Percentiles rank a stretch among this genome's conserved stretches.
Evolutionary conservation across 2,888 invertebrate species (phyloP).

Genomic region (Phasia obesa): DNA sequence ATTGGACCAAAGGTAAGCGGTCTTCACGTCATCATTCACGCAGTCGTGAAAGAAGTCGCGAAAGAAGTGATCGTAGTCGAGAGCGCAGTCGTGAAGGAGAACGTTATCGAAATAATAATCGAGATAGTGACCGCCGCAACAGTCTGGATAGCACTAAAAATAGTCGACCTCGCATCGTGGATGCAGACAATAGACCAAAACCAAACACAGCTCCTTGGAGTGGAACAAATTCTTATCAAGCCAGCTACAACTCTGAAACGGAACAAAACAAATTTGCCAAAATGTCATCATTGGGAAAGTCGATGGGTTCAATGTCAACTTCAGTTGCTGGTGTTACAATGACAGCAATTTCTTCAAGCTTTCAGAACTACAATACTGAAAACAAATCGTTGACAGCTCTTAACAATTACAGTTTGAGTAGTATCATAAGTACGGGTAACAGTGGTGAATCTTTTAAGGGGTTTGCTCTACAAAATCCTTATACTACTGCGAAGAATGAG

Average conservation of each 20-base stretch:
- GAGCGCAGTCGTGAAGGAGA: constrained; percentile 83
- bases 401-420: constrained; percentile 76
- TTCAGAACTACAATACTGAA: constrained; percentile 74
- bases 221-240: constrained; percentile 69
- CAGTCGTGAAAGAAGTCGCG: constrained; percentile 73
- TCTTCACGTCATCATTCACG: constrained; percentile 75
- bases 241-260: constrained; percentile 25
- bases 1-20: constrained; percentile 77
- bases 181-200: constrained; percentile 42
- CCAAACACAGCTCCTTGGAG: constrained; percentile 67
- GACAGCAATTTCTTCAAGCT: constrained; percentile 65
- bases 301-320: not conserved
- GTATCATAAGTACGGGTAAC: constrained; percentile 59
- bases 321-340: constrained; percentile 20
- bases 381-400: constrained; percentile 67
- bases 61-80: constrained; percentile 78
- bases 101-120: constrained; percentile 82
- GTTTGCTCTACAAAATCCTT: constrained; percentile 75
- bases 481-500: constrained; percentile 72
- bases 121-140: constrained; percentile 52
- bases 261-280: constrained; percentile 2
- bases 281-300: constrained; percentile 31
- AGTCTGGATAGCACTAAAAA: constrained; percentile 36
- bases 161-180: constrained; percentile 22
- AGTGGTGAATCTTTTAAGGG: constrained; percentile 64